These are phyloP conservation scores for Chroicocephalus ridibundus DNA, from an alignment of 2,113 vertebrate genomes.

Conservation along the genomic window DNA sequence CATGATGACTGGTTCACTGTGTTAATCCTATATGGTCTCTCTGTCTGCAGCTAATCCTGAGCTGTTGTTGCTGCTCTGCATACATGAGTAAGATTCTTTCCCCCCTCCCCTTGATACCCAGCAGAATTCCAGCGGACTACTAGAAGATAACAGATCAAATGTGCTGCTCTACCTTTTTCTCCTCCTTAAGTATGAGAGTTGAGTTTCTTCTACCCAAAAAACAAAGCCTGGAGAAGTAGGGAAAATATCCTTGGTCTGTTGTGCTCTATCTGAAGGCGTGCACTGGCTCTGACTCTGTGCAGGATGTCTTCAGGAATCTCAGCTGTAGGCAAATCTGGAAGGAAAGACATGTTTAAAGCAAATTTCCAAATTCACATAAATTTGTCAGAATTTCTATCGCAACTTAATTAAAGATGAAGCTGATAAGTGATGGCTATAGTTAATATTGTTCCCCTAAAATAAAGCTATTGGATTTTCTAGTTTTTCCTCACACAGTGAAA, in stretches of 20 bases:
- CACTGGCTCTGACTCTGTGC: neutral
- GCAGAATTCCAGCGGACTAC: conserved; percentile 2
- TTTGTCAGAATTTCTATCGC: neutral
- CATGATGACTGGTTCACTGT: conserved; percentile 53
- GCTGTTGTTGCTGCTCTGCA: conserved; percentile 38
- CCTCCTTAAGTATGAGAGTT: neutral
- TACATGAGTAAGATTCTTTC: conserved; percentile 38
- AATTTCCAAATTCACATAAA: neutral
- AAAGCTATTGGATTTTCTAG: neutral
- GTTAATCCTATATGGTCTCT: conserved; percentile 53
- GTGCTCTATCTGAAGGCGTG: neutral
- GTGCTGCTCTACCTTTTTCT: neutral
- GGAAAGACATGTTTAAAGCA: neutral
- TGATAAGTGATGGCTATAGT: neutral
- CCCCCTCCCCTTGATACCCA: neutral
- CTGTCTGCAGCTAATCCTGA: conserved; percentile 64
- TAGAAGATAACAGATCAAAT: neutral
- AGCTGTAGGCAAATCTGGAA: neutral
- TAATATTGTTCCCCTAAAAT: neutral
- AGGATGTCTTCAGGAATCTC: neutral
- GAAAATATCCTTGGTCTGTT: neutral
- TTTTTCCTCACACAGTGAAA: neutral
- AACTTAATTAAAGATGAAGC: neutral
- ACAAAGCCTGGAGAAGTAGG: neutral
- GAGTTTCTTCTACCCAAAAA: neutral